Base-by-base conservation (phyloP, 1,140 invertebrate genomes). In the Phocides pigmalion region DNA sequence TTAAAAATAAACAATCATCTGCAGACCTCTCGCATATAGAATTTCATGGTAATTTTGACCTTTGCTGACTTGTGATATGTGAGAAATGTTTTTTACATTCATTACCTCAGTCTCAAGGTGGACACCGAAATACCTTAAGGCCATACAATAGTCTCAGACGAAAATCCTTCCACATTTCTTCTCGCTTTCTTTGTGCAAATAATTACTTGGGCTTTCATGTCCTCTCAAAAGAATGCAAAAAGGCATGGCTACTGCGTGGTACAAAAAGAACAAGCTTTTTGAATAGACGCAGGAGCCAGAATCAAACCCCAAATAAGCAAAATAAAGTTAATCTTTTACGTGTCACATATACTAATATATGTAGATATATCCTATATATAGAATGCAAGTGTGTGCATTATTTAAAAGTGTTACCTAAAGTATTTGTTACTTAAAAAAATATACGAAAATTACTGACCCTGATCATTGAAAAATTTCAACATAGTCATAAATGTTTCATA, bases 141-240 rank as follows among this genome's bases (percentile, higher is more conserved):
- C 2, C 44, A 22, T 32, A 37, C 35, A 9, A 37, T 14, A 56
- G 42, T 16, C 39, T 44, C 41, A 32, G 22, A 58, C 20, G 12
- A 16, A 58, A 44, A 56, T 42, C 41, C 39, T 16, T 41, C 14
- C 22, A 28, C 14, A 3, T 20, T 16, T 58, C 4, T 25, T 28
- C 28, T 58, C 14, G 4, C 20, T 32, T 58, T 58, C 20, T 44
- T 58, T 58, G 53, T 58, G 53, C 39, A 44, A 58, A 56, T 56
- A 56, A 58, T 58, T 32, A 58, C 53, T 28, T 39, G n/a, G 16
- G 39, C 20, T 44, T 56, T 58, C 39, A 44, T 58, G 42, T 58
- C 53, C 41, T 42, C 44, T 58, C 39, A 58, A 42, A 37, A n/a
- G 39, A 35, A 28, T 25, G 32, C 17, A 39, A 58, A 41, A 41